These are phyloP conservation scores for Sylvia borin DNA, from an alignment of 2,797 vertebrate genomes.

Conservation along the genomic window DNA sequence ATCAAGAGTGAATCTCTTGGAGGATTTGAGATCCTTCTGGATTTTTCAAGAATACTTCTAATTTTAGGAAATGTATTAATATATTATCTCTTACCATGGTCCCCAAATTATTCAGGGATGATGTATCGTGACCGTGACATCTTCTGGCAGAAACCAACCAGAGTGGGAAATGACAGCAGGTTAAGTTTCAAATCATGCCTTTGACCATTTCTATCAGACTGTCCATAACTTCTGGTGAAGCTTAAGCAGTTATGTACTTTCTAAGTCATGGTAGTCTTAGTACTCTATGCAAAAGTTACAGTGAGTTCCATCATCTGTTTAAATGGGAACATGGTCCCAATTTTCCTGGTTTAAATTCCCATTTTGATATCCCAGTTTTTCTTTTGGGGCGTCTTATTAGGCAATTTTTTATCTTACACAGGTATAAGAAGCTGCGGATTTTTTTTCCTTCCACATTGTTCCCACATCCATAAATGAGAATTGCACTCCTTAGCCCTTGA, in stretches of 20 bases:
- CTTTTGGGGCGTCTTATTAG: not conserved
- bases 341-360: not conserved
- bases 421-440: not conserved
- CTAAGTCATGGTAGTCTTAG: not conserved
- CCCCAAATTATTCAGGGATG: not conserved
- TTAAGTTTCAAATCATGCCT: not conserved
- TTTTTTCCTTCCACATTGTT: not conserved
- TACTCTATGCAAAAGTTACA: not conserved
- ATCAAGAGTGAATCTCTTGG: not conserved
- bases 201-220: not conserved
- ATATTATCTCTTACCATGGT: not conserved
- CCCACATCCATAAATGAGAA: not conserved
- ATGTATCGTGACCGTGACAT: not conserved
- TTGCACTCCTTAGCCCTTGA: not conserved
- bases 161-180: not conserved
- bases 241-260: not conserved
- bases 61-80: not conserved
- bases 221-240: not conserved
- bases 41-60: not conserved
- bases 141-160: not conserved
- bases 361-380: not conserved
- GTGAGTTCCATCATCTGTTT: not conserved
- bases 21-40: not conserved
- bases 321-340: not conserved
- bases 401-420: not conserved